Evolutionary conservation across 2,113 vertebrate genomes (phyloP), one percentile per base, ranked within the genome.

Genomic region (Entosphenus tridentatus): DNA sequence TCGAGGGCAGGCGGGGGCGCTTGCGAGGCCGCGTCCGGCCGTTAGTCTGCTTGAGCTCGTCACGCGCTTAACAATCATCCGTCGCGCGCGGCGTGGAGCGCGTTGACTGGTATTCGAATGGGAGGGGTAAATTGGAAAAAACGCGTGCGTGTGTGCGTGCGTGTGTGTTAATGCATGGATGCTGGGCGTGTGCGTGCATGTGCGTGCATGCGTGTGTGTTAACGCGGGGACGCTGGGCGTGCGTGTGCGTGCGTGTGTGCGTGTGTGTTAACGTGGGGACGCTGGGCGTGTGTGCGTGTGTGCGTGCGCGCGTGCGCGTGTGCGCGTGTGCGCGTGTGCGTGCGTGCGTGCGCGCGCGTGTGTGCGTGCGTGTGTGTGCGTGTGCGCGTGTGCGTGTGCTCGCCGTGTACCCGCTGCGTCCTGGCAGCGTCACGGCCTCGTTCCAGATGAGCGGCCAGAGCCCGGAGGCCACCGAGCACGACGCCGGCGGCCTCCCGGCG

Each of bases 271-370:
- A 69, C 8, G 57, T 68, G 72, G 12, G 70, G 69, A 8, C n/a
- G 11, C 5, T 39, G 72, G 1, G 9, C 55, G 59, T 6, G 2
- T 18, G 69, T 8, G 3, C 68, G 18, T 11, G 57, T 2, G n/a
- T 57, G 65, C 9, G n/a, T 14, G 12, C 1, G 69, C 57, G 1
- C 55, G 70, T 57, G 9, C n/a, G 75, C 69, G 73, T 72, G 72
- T 68, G 73, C 1, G 8, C 2, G 5, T 57, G 10, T 2, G 0
- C 0, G 39, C 58, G 16, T 68, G 55, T 11, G 57, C 2, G 55
- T 16, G 57, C 9, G 10, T 69, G n/a, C 8, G 16, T 9, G 1
- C 70, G 12, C 56, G 67, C 70, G 57, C 14, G 69, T 57, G 55
- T 18, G 17, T 1, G 21, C 68, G 65, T 10, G 11, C 11, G 55